These are phyloP conservation scores for Patiria miniata DNA, from an alignment of 35 echinoderm and acorn worm species.

Conservation along the genomic window DNA sequence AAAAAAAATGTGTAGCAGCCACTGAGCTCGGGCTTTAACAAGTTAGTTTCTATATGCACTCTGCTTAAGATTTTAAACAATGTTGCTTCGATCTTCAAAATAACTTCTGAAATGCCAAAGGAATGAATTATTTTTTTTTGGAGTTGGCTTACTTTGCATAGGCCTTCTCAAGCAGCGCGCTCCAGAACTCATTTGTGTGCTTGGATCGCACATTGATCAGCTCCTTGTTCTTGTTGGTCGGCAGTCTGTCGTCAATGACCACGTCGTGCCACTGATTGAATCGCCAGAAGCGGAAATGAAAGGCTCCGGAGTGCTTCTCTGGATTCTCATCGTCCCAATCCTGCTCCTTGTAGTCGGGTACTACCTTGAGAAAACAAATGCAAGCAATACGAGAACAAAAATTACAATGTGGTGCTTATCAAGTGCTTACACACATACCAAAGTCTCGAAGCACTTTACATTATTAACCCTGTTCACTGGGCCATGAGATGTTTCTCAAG, in stretches of 20 bases:
- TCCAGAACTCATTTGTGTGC: conserved; percentile 94
- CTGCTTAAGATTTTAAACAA: too few relatives aligned
- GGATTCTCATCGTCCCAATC: conserved; percentile 95
- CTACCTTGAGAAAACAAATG: conserved; percentile 59
- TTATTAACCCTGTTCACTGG: too few relatives aligned
- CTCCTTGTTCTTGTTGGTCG: conserved; percentile 72
- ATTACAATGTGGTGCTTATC: too few relatives aligned
- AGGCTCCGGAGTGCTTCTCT: conserved; percentile 71
- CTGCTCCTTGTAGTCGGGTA: conserved; percentile 82
- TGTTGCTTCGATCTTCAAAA: too few relatives aligned
- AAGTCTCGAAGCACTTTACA: too few relatives aligned
- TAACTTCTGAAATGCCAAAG: background rate
- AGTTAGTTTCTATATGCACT: too few relatives aligned
- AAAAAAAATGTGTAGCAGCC: too few relatives aligned
- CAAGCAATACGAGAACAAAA: background rate
- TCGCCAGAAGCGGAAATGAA: conserved; percentile 97
- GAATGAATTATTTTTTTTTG: too few relatives aligned
- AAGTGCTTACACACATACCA: too few relatives aligned
- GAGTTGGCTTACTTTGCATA: conserved; percentile 99
- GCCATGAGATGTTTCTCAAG: too few relatives aligned
- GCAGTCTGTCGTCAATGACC: conserved; percentile 88
- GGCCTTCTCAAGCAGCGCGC: conserved; percentile 93
- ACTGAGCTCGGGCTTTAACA: too few relatives aligned
- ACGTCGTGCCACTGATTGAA: conserved; percentile 87
- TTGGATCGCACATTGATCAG: conserved; percentile 88